Base-by-base conservation (phyloP, 1,140 invertebrate genomes). In the Aphaenogaster floridana region DNA sequence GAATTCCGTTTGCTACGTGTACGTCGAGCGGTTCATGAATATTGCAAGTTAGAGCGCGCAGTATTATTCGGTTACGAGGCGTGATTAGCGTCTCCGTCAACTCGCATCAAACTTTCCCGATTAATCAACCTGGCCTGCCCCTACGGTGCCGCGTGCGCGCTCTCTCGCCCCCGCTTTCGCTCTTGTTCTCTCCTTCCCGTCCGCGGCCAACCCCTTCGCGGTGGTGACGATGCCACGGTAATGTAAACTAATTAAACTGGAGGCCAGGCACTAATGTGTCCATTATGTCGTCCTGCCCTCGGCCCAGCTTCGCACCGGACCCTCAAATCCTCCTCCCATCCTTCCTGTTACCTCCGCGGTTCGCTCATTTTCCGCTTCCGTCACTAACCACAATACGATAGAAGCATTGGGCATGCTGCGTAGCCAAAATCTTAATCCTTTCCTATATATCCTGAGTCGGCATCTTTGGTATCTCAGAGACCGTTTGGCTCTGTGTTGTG, bases 201-300 rank as follows among this genome's bases (percentile, higher is more conserved):
- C 36, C 68, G 59, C n/a, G 63, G 74, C 88, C 89, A 90, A 91
- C 91, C 93, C 93, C 88, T 94, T 88, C 90, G 88, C 87, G 91
- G 90, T 92, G 89, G 91, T 94, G 94, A 94, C 94, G 94, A 94
- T 93, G 92, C 93, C 89, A 89, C 92, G 91, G 91, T 95, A 94
- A 95, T 95, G 94, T 95, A 94, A 95, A 95, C 94, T 95, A 95
- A 95, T 95, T 95, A 94, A 95, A 95, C 93, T 88, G 91, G 93
- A 94, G 93, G 92, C 93, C 91, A 91, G 89, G 92, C 91, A 93
- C 93, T 94, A 94, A 94, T 94, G 94, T 92, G 92, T 94, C 94
- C 94, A 94, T 94, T 94, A 94, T 93, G 93, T 92, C 88, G 91
- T 91, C 86, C 91, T 92, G 92, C 91, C 87, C 91, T 92, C 91